Evolutionary conservation across 2,888 invertebrate genomes (phyloP).

Genomic region (Lepidochitona cinerea): DNA sequence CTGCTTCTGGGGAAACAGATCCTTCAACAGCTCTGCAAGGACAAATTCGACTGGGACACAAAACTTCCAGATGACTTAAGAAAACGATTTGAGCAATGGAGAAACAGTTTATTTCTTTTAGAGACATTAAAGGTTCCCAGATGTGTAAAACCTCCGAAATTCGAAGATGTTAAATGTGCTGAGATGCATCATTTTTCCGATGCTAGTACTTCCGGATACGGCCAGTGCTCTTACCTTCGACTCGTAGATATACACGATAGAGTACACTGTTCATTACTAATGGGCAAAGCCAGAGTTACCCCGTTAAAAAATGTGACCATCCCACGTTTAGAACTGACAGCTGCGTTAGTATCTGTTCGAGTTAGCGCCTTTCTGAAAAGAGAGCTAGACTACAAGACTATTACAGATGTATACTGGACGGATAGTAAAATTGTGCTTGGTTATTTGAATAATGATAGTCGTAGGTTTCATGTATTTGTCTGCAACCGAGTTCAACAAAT

Average conservation of each 20-base stretch:
- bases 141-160: constrained; percentile 16
- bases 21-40: constrained; percentile 23
- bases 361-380: constrained; percentile 12
- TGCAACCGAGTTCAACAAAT: constrained; percentile 28
- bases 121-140: constrained; percentile 4
- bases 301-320: constrained; percentile 24
- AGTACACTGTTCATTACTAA: constrained; percentile 22
- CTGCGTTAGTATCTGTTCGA: constrained; percentile 22
- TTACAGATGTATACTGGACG: constrained; percentile 23
- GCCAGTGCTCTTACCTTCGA: constrained; percentile 13
- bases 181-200: constrained; percentile 30
- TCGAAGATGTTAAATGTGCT: constrained; percentile 5
- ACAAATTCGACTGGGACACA: constrained; percentile 31
- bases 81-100: constrained; percentile 19
- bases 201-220: constrained; percentile 13
- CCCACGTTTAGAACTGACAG: constrained; percentile 25
- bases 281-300: constrained; percentile 27
- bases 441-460: constrained; percentile 24
- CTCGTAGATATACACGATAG: constrained; percentile 1
- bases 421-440: constrained; percentile 28
- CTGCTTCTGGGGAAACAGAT: constrained; percentile 26
- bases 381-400: constrained; percentile 13
- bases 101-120: neutral
- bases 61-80: constrained; percentile 14
- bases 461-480: constrained; percentile 26